A percentile compares a stretch with the other conserved stretches of the same genome.
Conservation (phyloP, 2,113 vertebrate genomes). For the Macrotis lagotis region DNA sequence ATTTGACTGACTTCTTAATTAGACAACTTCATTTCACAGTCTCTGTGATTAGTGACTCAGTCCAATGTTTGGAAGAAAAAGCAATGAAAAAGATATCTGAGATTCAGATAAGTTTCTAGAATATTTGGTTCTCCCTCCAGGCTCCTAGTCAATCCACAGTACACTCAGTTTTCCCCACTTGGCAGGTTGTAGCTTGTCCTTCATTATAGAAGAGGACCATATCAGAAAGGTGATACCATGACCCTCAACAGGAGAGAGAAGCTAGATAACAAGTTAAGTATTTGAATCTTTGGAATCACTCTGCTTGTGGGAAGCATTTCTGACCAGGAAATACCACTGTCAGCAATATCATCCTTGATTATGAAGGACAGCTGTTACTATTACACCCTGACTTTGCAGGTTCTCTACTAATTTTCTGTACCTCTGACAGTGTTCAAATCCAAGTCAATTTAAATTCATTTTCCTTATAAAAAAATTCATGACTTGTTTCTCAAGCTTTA, state of each 20-base stretch:
- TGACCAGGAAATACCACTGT: not conserved
- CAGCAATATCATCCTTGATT: not conserved
- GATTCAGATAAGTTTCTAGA: not conserved
- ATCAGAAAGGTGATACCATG: too few relatives aligned
- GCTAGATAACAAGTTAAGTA: not conserved
- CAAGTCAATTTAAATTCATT: not conserved
- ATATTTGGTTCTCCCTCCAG: not conserved
- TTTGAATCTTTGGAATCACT: not conserved
- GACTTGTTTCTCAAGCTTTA: not conserved
- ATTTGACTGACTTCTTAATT: not conserved
- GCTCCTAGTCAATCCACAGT: not conserved
- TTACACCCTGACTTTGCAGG: not conserved
- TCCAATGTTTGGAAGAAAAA: not conserved
- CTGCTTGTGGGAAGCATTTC: not conserved
- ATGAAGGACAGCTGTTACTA: not conserved
- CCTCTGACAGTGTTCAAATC: not conserved
- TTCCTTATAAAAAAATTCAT: not conserved
- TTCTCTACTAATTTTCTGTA: not conserved
- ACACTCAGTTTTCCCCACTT: not conserved
- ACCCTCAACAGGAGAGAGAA: not conserved
- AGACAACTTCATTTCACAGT: not conserved
- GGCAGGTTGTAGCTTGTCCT: too few relatives aligned
- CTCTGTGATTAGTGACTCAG: not conserved
- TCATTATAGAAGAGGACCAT: too few relatives aligned
- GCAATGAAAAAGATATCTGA: not conserved